These are phyloP conservation scores for Sinodicranocentrus sp. DNA, from an alignment of 2,888 invertebrate genomes.

Conservation along the genomic window DNA sequence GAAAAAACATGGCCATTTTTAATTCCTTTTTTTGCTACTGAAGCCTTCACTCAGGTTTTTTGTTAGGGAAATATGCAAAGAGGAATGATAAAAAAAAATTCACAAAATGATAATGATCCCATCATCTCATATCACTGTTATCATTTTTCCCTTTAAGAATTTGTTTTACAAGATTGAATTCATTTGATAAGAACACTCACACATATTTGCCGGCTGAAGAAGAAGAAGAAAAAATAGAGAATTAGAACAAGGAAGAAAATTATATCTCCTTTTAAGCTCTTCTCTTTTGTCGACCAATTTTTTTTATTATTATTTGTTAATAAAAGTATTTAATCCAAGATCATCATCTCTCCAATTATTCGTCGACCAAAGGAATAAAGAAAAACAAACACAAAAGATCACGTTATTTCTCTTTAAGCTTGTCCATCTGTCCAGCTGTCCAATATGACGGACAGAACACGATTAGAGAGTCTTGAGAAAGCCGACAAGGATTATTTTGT, in stretches of 20 bases:
- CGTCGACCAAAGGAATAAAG: too few relatives aligned
- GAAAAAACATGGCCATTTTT: too few relatives aligned
- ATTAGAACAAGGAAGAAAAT: constrained; percentile 5
- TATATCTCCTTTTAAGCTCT: too few relatives aligned
- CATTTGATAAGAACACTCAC: too few relatives aligned
- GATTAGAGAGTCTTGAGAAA: not conserved
- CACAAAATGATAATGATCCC: constrained; percentile 20
- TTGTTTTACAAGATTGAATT: too few relatives aligned
- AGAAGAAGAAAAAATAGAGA: too few relatives aligned
- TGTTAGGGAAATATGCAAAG: not conserved
- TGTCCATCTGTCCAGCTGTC: constrained; percentile 66
- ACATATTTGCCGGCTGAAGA: too few relatives aligned
- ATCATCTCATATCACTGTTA: constrained; percentile 36
- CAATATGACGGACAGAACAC: constrained; percentile 13
- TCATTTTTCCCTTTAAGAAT: constrained; percentile 34
- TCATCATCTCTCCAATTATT: not conserved
- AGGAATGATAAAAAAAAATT: constrained; percentile 7
- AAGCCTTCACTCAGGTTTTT: not conserved
- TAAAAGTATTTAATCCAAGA: not conserved
- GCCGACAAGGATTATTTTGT: too few relatives aligned
- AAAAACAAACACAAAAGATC: too few relatives aligned
- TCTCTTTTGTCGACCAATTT: too few relatives aligned
- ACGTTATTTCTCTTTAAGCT: not conserved
- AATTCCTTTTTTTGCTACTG: too few relatives aligned
- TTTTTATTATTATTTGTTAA: too few relatives aligned